Base-by-base conservation (phyloP, 2,888 invertebrate genomes). In the Hirtodrosophila duncani region DNA sequence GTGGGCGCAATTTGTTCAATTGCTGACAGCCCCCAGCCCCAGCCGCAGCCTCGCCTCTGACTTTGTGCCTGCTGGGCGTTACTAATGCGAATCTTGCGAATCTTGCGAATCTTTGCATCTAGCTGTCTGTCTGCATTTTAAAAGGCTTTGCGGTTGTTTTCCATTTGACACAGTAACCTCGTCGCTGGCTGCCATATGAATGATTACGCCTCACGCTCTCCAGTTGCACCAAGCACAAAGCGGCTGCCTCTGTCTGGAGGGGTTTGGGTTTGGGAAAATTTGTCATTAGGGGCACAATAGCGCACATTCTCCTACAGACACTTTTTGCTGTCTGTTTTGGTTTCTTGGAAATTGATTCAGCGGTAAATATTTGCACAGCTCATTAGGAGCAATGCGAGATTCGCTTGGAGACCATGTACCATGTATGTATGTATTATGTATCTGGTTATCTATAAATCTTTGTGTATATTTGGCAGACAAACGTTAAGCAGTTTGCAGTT, bases 1-100 rank as follows among this genome's bases (percentile, higher is more conserved):
- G 30, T 3, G 13, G 18, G 10, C 41, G 46, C 78, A 66, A 77
- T 77, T 77, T 80, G 74, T 75, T 75, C 65, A 69, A 77, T 80
- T 80, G 78, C 69, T 56, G 62, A n/a, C 78, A 77, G 78, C 81
- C 78, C n/a, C n/a, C n/a, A n/a, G n/a, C n/a, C n/a, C n/a, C n/a
- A n/a, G n/a, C n/a, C n/a, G n/a, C n/a, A n/a, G n/a, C n/a, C n/a
- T n/a, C n/a, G n/a, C n/a, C n/a, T n/a, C n/a, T n/a, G n/a, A n/a
- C n/a, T n/a, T n/a, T n/a, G n/a, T n/a, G n/a, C n/a, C n/a, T 67
- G 56, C 64, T 69, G 74, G 74, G 81, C 74, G 81, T 72, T 60
- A 36, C 65, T 65, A 75, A 57, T 62, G 79, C 60, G 59, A 63
- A 80, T 70, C 69, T 63, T 62, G 14, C 27, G 63, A 59, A 63